Evolutionary conservation across 1,140 invertebrate genomes (phyloP), one percentile per base, ranked within the genome.

Genomic region (Chrysomallon squamiferum): DNA sequence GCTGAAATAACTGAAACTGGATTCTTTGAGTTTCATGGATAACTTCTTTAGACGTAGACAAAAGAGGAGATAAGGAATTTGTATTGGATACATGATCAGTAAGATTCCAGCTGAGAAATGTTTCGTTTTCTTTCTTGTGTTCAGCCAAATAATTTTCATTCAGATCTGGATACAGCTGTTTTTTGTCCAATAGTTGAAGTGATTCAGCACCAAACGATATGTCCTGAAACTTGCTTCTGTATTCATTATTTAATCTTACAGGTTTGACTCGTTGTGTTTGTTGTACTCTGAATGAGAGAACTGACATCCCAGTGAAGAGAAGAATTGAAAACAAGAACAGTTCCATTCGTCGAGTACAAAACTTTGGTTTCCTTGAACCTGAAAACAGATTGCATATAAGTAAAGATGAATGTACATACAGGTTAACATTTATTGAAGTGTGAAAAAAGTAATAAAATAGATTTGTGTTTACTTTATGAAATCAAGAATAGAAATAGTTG

Each of bases 11-110:
- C 15, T 60, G 50, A 9, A 64, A 20, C 22, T 67, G 69, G 7
- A 74, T n/a, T 25, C 69, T 54, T 38, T 71, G 62, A 9, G 65
- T 56, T 43, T 74, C 72, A 3, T 18, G n/a, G 2, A 71, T 63
- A 4, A 74, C 49, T 15, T 65, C 62, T 1, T 33, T n/a, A 13
- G 45, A 56, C 2, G 52, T 66, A 9, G 30, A 49, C n/a, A 70
- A 43, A 35, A 22, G 25, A 3, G 58, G 68, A 6, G 68, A 61
- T 15, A 65, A 30, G 13, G 25, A 9, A 27, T 65, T 57, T 5
- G 65, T 66, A n/a, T 66, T 59, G 15, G 27, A 29, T 15, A 59
- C 58, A 30, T 15, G 27, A 20, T 30, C 43, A 25, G 30, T 49
- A 18, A 49, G 30, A 3, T 62, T 29, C 11, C 11, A 9, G 9